Evolutionary conservation across 2,888 invertebrate genomes (phyloP).

Genomic region (Dromius quadrimaculatus): DNA sequence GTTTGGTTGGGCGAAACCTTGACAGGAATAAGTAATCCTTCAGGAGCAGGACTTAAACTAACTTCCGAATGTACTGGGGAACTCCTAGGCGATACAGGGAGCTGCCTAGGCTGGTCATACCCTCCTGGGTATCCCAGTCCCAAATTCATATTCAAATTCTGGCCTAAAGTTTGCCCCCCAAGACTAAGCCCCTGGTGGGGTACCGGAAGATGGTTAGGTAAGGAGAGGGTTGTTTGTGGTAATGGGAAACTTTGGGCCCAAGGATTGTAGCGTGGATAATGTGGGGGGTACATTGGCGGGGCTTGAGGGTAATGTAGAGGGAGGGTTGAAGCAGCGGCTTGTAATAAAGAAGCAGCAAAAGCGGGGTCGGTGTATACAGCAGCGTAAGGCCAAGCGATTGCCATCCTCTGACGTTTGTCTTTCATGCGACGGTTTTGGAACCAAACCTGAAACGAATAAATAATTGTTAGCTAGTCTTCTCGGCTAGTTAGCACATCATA

Average conservation of each 20-base stretch:
- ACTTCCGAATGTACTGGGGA: conserved; percentile 64
- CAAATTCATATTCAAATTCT: conserved; percentile 57
- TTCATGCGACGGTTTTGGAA: conserved; percentile 98
- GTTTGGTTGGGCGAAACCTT: conserved; percentile 62
- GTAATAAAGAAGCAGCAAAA: conserved; percentile 91
- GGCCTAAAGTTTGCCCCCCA: conserved; percentile 58
- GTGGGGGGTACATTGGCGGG: conserved; percentile 70
- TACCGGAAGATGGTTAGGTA: conserved; percentile 62
- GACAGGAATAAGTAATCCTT: conserved; percentile 62
- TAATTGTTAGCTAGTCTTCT: conserved; percentile 39
- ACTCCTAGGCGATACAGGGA: conserved; percentile 59
- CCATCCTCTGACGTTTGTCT: conserved; percentile 95
- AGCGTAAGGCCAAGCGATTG: conserved; percentile 95
- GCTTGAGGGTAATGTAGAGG: conserved; percentile 70
- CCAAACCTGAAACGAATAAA: conserved; percentile 82
- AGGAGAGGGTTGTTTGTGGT: conserved; percentile 67
- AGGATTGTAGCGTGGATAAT: conserved; percentile 71
- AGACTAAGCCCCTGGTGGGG: conserved; percentile 64
- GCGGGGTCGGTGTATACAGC: conserved; percentile 95
- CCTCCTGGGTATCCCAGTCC: conserved; percentile 56
- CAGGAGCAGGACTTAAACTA: conserved; percentile 64
- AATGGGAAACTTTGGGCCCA: conserved; percentile 68
- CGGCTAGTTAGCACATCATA: conserved; percentile 65
- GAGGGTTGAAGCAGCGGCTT: conserved; percentile 83
- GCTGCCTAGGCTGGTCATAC: conserved; percentile 23